Evolutionary conservation across 2,797 vertebrate species (phyloP), one percentile per base, ranked within the genome.

Genomic region (Gymnocypris eckloni): DNA sequence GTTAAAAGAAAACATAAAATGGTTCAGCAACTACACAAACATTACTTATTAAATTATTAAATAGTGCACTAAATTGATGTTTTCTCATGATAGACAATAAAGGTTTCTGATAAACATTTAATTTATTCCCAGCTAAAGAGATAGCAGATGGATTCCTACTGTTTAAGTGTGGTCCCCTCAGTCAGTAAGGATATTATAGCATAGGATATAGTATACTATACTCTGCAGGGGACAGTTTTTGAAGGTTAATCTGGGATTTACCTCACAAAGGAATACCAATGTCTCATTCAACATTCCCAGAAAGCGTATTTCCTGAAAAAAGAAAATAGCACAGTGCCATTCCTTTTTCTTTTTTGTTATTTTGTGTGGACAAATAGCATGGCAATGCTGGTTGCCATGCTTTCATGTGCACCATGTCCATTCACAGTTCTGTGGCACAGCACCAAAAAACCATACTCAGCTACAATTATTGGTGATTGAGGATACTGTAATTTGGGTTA

Each of bases 251-350:
- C 90, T 64, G 86, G 22, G 41, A 81, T 76, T 79, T 69, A 83
- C 2, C 43, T 43, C 22, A 94, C 91, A 94, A 95, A 94, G 94
- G 93, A 94, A 94, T 93, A 93, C 92, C 91, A 93, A 93, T 92
- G 90, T 87, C 86, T 88, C 85, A 91, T 89, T 91, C 89, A 83
- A 70, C 84, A 89, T 22, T 81, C 81, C 88, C 87, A 91, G 92
- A 93, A 94, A 87, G 90, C 82, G 82, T 86, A 82, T 85, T 86
- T 87, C 28, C 16, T 1, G 0, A 2, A 88, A 86, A 80, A 88
- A 90, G 88, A 88, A 86, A 89, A 89, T 90, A 45, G 52, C 28
- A 75, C 88, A 25, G 59, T 48, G 72, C 83, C 89, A 88, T 87
- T 88, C 86, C 87, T 89, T 89, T 81, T 11, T 85, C 59, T 84